Percentiles rank a stretch among this genome's conserved stretches.
These are phyloP conservation scores for Sakesphorus luctuosus DNA, from an alignment of 2,113 vertebrate species.

Conservation along the genomic window DNA sequence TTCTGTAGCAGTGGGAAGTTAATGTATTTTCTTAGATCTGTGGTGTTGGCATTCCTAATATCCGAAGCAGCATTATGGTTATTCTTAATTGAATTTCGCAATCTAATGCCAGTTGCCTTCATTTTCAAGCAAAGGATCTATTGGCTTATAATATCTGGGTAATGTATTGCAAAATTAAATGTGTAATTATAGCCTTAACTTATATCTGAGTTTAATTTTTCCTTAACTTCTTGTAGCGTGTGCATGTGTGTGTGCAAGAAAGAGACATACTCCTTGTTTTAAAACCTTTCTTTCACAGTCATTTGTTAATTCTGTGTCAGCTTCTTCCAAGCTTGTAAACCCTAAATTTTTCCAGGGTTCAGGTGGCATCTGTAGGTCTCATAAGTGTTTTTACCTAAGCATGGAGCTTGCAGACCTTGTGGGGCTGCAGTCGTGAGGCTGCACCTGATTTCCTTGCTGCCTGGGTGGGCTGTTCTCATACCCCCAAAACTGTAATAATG, in stretches of 20 bases:
- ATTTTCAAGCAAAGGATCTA: background rate
- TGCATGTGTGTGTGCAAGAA: background rate
- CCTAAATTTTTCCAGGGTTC: background rate
- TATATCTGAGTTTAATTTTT: background rate
- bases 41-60: background rate
- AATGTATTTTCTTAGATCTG: constrained; percentile 8
- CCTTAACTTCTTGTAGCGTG: background rate
- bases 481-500: background rate
- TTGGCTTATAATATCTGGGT: constrained; percentile 6
- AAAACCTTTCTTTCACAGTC: background rate
- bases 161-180: constrained; percentile 29
- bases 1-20: background rate
- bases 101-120: background rate
- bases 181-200: background rate
- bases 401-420: background rate
- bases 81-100: constrained; percentile 27
- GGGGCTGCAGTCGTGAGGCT: rapidly evolving
- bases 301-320: background rate
- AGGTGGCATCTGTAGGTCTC: background rate
- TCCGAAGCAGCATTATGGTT: background rate
- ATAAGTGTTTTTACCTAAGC: background rate
- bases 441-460: background rate
- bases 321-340: background rate
- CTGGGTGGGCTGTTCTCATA: background rate
- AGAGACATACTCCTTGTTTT: background rate